phyloP scores from a whole-genome alignment of 30 jellyfish, hydroid and myxozoan genomes.

The Cassiopea xamachana region DNA sequence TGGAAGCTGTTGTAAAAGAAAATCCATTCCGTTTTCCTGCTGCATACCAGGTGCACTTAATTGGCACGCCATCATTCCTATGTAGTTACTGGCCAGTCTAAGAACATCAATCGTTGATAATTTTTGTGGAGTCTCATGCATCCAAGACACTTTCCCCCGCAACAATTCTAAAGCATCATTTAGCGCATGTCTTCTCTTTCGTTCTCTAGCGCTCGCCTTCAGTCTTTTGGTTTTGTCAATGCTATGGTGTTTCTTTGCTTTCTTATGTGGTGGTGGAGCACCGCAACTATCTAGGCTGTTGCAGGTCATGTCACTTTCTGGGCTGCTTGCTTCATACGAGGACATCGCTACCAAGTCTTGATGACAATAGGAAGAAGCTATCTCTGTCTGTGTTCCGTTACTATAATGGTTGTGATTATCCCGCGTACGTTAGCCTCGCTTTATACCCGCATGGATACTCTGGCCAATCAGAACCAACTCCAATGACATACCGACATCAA shows the following conservation, averaged over 20 bases:
- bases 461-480: constrained; percentile 27
- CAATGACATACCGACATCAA: not conserved
- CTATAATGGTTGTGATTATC: not conserved
- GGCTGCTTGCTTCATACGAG: constrained; percentile 65
- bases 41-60: constrained; percentile 16
- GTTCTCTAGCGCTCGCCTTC: constrained; percentile 96
- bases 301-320: constrained; percentile 65
- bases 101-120: constrained; percentile 89
- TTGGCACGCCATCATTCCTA: constrained; percentile 78
- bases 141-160: constrained; percentile 83
- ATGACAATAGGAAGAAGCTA: not conserved
- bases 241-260: constrained; percentile 5
- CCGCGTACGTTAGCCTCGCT: not conserved
- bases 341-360: constrained; percentile 1
- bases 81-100: constrained; percentile 92
- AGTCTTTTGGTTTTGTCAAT: constrained; percentile 79
- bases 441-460: not conserved
- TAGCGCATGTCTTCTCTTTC: constrained; percentile 91
- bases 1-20: constrained; percentile 7
- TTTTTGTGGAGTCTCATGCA: constrained; percentile 76
- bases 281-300: constrained; percentile 57
- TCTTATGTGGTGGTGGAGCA: constrained; percentile 5
- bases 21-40: not conserved
- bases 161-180: constrained; percentile 89
- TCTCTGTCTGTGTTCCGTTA: not conserved